Base-by-base conservation (phyloP, 1,140 invertebrate genomes). In the Nasonia giraulti region DNA sequence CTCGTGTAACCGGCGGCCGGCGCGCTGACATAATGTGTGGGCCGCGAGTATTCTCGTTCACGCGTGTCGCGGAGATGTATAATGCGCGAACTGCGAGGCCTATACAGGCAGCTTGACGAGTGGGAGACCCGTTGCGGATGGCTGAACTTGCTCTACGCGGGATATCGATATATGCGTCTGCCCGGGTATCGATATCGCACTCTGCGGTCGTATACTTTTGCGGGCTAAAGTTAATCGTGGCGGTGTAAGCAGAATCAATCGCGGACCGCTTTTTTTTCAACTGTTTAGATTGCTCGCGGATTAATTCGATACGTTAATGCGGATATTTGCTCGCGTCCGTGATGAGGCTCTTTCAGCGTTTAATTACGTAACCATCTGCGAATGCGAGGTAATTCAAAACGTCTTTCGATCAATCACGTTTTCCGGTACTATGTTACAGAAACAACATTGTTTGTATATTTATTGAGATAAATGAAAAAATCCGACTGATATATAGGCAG, bases 401-500 rank as follows among this genome's bases (percentile, higher is more conserved):
- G 73, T 68, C 31, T 20, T 14, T 71, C 74, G 62, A 78, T 83
- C 37, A 78, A 71, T 78, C 82, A 68, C 27, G 55, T 83, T 44
- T 27, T 69, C 37, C 37, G 40, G 44, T 71, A 69, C 68, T 27
- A 7, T 27, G n/a, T 69, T 69, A n/a, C n/a, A 12, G 23, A 50
- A 71, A 78, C 0, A 83, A 12, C 44, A 37, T 31, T 33, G 31
- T 71, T 55, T 55, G 37, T 68, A 80, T 69, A 80, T 23, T 40
- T 76, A 83, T 83, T 69, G 27, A 83, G 40, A 66, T 84, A 40
- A 79, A 79, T 79, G 31, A 79, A 83, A 73, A 84, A 27, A 0
- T 10, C 23, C 7, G 7, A 20, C 33, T 78, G 74, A 78, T 83
- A 83, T 68, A 74, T 74, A 73, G 33, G 12, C 23, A 50, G 2